Percentiles rank a stretch among this genome's conserved stretches.
These are phyloP conservation scores for Hololepta plana DNA, from an alignment of 2,888 invertebrate species.

Conservation along the genomic window DNA sequence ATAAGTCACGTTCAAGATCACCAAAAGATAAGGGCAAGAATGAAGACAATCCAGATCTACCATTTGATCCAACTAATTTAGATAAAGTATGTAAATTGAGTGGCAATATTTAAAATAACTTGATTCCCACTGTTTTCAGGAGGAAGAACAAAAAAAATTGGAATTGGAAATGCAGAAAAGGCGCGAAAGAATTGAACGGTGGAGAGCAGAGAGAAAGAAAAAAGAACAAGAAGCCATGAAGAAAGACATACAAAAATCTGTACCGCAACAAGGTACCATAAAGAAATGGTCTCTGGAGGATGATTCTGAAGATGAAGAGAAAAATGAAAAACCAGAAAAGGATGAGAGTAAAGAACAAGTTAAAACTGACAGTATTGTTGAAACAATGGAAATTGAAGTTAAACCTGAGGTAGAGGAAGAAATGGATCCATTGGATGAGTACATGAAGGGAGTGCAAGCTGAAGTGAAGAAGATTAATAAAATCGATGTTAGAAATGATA, in stretches of 20 bases:
- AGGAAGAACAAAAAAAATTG: constrained; percentile 75
- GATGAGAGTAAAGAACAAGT: constrained; percentile 13
- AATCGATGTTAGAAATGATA: constrained; percentile 37
- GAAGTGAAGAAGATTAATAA: constrained; percentile 70
- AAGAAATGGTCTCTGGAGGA: constrained; percentile 95
- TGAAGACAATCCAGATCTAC: constrained; percentile 33
- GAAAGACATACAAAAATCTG: constrained; percentile 51
- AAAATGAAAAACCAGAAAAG: constrained; percentile 20
- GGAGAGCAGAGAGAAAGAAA: constrained; percentile 86
- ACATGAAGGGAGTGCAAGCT: constrained; percentile 79
- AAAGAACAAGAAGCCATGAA: constrained; percentile 66
- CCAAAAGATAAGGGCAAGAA: constrained; percentile 27
- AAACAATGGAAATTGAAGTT: constrained; percentile 37
- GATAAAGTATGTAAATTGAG: constrained; percentile 39
- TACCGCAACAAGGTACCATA: constrained; percentile 29
- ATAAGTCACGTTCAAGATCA: constrained; percentile 22
- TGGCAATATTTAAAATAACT: neutral
- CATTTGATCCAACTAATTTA: constrained; percentile 54
- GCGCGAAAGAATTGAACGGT: constrained; percentile 86
- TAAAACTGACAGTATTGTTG: constrained; percentile 8
- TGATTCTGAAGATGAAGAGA: constrained; percentile 83
- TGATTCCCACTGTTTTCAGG: constrained; percentile 29
- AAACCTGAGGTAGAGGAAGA: constrained; percentile 50
- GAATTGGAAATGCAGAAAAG: constrained; percentile 94
- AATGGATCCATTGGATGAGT: constrained; percentile 92